These are phyloP conservation scores for Zaprionus kolodkinae DNA, from an alignment of 1,140 invertebrate species.

Conservation along the genomic window DNA sequence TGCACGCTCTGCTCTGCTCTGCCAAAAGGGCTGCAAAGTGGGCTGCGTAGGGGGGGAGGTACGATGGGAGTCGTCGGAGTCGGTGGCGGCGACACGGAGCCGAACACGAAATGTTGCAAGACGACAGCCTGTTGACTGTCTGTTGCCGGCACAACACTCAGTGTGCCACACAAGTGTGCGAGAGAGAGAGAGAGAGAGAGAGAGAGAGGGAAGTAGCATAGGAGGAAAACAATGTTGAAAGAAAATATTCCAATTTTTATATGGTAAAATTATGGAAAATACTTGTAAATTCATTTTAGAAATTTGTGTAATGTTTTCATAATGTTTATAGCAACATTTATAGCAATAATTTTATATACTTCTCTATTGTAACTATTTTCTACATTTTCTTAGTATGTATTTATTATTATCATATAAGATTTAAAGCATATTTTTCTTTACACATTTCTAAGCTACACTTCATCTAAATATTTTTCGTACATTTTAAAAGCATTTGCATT, in stretches of 20 bases:
- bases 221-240: too few species aligned
- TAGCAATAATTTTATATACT: too few species aligned
- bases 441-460: too few species aligned
- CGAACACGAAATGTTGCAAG: conserved; percentile 47
- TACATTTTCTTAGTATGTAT: too few species aligned
- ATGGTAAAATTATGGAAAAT: not conserved
- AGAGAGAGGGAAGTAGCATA: not conserved
- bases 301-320: too few species aligned
- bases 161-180: not conserved
- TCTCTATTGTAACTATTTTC: too few species aligned
- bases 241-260: not conserved
- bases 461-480: too few species aligned
- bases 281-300: not conserved
- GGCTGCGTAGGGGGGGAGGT: not conserved
- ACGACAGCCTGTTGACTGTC: conserved; percentile 51
- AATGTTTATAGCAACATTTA: too few species aligned
- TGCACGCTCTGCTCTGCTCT: conserved; percentile 9
- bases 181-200: not conserved
- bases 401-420: too few species aligned
- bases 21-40: conserved; percentile 18
- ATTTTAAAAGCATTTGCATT: not conserved
- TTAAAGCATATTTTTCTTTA: too few species aligned
- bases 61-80: not conserved
- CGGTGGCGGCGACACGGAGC: not conserved
- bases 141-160: not conserved